Evolutionary conservation across 2,797 vertebrate species (phyloP), one percentile per base, ranked within the genome.

Genomic region (Amblyraja radiata): DNA sequence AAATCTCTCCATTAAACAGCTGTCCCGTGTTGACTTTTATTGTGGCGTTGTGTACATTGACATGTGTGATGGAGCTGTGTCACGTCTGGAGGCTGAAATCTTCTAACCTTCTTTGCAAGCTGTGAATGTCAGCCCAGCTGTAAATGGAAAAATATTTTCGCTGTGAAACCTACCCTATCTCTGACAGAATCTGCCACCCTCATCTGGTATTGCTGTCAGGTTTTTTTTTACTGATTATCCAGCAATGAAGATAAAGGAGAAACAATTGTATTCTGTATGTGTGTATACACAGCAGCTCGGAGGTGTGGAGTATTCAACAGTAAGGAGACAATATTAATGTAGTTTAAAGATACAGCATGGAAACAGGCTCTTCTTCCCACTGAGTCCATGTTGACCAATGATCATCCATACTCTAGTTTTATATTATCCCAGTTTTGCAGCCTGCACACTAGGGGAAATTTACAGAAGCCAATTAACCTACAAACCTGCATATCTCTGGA

Each of bases 1-100:
- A 36, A 88, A 68, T 88, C 84, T 88, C 61, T 88, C 61, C 84
- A 88, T 88, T 68, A 68, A 88, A 88, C 84, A 88, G 84, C 84
- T 88, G 84, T 68, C 84, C 84, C 21, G 84, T 88, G 63, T 88
- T 88, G 84, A 88, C 63, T 88, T 36, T 88, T 18, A 88, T 88
- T 68, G 84, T 88, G n/a, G 63, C 84, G 1, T n/a, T 68, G 63
- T 68, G 84, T 88, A 68, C 63, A 68, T 68, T 88, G 84, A 88
- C 63, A 88, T 68, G 84, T 18, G 1, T 68, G 83, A 86, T 58
- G n/a, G 84, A 88, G n/a, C 84, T 68, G 63, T 23, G 16, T 65
- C n/a, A 68, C 61, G 18, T 88, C 84, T 36, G 63, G 61, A 88
- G 21, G 65, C n/a, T 32, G n/a, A 65, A 88, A 36, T n/a, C 63